These are phyloP conservation scores for Petrosia ficiformis DNA, from an alignment of 37 sponge, comb jelly and placozoan species.

Conservation along the genomic window DNA sequence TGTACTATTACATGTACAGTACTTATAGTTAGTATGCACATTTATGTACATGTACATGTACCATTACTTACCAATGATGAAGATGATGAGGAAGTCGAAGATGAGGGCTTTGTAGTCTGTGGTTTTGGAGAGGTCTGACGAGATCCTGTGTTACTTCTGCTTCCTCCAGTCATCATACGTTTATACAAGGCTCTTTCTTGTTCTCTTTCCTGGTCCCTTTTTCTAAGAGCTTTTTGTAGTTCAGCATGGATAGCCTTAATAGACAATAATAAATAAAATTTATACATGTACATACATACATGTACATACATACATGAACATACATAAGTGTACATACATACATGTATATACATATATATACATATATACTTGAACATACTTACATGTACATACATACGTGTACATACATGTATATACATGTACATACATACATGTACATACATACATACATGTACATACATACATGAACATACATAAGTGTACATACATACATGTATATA, in stretches of 20 bases:
- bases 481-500: no score
- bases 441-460: no score
- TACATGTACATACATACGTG: no score
- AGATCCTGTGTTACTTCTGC: background rate
- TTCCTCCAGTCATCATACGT: background rate
- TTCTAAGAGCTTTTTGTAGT: background rate
- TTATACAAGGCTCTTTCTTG: background rate
- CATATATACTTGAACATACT: no score
- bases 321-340: no score
- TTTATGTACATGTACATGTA: background rate
- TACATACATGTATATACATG: no score
- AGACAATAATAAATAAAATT: background rate
- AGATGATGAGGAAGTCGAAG: background rate
- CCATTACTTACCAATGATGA: background rate
- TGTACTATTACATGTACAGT: no score
- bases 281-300: background rate
- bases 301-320: conserved; percentile 7
- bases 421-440: no score
- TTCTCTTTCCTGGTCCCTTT: background rate
- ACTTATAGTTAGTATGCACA: no score
- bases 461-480: no score
- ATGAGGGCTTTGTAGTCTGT: background rate
- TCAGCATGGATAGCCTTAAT: background rate
- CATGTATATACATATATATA: no score
- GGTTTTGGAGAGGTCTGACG: background rate